Evolutionary conservation across 2,797 vertebrate genomes (phyloP).

Genomic region (Gymnocypris eckloni): DNA sequence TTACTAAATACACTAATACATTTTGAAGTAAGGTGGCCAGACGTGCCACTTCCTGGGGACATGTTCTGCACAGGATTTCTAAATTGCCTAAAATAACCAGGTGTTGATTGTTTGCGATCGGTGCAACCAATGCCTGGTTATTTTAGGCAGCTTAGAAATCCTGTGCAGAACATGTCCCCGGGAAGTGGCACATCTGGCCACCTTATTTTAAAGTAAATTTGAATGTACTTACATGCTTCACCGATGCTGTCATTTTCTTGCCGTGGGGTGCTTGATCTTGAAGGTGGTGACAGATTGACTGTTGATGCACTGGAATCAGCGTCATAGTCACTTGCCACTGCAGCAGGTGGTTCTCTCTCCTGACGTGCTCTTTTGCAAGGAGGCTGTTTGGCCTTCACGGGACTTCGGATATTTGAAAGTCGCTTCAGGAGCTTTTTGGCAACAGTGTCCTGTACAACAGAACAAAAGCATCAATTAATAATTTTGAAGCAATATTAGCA

Average conservation of each 20-base stretch:
- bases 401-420: constrained; percentile 52
- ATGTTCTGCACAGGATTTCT: too few relatives aligned
- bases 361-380: constrained; percentile 25
- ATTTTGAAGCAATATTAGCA: not conserved
- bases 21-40: not conserved
- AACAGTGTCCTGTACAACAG: constrained; percentile 46
- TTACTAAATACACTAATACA: not conserved
- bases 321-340: constrained; percentile 24
- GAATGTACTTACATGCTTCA: constrained; percentile 11
- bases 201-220: not conserved
- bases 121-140: too few relatives aligned
- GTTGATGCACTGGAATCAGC: constrained; percentile 46
- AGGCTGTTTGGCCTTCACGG: constrained; percentile 26
- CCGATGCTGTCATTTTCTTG: constrained; percentile 18
- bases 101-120: too few relatives aligned
- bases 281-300: constrained; percentile 11
- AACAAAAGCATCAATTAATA: constrained; percentile 36
- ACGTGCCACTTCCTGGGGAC: too few relatives aligned
- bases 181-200: not conserved
- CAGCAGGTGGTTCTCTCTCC: not conserved
- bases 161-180: too few relatives aligned
- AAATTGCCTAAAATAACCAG: too few relatives aligned
- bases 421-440: constrained; percentile 57
- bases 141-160: too few relatives aligned
- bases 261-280: constrained; percentile 4